phyloP scores from a whole-genome alignment of 2,113 vertebrate species.

The Lepisosteus osseus region DNA sequence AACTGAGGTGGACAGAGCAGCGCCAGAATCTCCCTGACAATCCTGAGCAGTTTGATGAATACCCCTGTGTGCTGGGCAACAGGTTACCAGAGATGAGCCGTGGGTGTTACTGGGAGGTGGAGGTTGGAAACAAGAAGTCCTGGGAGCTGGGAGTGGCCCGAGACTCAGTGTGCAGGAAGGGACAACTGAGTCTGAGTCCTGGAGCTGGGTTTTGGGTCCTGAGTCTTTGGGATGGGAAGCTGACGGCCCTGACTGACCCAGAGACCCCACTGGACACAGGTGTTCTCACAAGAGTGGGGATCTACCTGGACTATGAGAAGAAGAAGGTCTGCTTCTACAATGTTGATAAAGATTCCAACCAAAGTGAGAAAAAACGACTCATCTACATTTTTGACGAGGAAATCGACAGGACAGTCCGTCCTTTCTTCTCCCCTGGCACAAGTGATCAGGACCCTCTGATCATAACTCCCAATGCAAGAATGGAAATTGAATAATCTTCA shows the following conservation, averaged over 20 bases:
- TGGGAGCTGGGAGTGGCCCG: slow-evolving; percentile 22
- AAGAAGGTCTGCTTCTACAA: no score
- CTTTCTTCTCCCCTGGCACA: no score
- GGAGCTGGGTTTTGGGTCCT: slow-evolving; percentile 18
- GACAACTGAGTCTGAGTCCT: background rate
- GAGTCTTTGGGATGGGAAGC: slow-evolving; percentile 9
- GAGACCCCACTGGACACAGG: background rate
- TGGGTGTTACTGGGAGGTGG: slow-evolving; percentile 15
- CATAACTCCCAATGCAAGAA: no score
- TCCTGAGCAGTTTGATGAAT: no score
- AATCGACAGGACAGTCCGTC: no score
- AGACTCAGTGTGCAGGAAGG: slow-evolving; percentile 3
- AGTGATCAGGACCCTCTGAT: no score
- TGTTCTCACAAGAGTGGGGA: slow-evolving; percentile 4
- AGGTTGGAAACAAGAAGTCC: slow-evolving; percentile 5
- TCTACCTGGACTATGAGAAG: background rate
- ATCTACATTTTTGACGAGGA: no score
- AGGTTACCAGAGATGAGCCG: background rate
- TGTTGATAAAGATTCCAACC: no score
- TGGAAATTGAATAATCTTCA: no score
- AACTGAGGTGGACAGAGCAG: no score
- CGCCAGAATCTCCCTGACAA: no score
- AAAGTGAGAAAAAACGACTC: no score
- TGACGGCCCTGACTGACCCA: slow-evolving; percentile 15
- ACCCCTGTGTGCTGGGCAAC: slow-evolving; percentile 18